Conservation (phyloP, 2,888 invertebrate species). For the Andrena trimmerana region DNA sequence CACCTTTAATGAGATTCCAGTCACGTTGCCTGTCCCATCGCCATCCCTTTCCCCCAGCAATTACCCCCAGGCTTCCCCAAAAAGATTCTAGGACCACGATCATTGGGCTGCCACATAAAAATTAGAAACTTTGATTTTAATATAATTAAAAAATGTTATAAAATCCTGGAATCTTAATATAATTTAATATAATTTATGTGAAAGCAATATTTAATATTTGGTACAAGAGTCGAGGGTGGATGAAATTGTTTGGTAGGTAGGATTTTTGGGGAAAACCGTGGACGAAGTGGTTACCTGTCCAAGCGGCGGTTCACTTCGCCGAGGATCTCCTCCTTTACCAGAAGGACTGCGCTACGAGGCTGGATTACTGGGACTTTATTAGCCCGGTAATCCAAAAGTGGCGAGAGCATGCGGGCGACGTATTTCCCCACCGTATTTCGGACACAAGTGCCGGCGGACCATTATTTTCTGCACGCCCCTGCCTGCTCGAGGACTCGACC, state of each 20-base stretch:
- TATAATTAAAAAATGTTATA: too few relatives aligned
- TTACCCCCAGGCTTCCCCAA: background rate
- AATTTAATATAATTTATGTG: too few relatives aligned
- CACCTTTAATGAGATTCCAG: conserved; percentile 77
- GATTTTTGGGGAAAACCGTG: conserved; percentile 46
- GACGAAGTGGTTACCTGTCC: conserved; percentile 34
- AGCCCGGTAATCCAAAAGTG: conserved; percentile 69
- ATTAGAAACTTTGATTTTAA: too few relatives aligned
- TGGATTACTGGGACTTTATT: conserved; percentile 70
- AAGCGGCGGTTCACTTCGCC: conserved; percentile 16
- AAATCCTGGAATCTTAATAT: too few relatives aligned
- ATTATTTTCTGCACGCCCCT: conserved; percentile 59
- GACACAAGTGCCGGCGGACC: conserved; percentile 46
- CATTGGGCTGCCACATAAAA: too few relatives aligned
- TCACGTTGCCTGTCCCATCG: conserved; percentile 67
- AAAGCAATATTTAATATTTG: background rate
- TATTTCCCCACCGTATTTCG: conserved; percentile 53
- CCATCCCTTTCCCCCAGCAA: conserved; percentile 22
- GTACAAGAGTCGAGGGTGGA: background rate
- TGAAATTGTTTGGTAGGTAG: background rate
- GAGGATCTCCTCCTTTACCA: background rate
- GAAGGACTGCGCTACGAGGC: background rate
- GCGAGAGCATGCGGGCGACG: conserved; percentile 32
- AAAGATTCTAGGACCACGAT: background rate
- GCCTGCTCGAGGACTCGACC: background rate